Conservation (phyloP, 2,888 invertebrate species). For the Melieria omissa region DNA sequence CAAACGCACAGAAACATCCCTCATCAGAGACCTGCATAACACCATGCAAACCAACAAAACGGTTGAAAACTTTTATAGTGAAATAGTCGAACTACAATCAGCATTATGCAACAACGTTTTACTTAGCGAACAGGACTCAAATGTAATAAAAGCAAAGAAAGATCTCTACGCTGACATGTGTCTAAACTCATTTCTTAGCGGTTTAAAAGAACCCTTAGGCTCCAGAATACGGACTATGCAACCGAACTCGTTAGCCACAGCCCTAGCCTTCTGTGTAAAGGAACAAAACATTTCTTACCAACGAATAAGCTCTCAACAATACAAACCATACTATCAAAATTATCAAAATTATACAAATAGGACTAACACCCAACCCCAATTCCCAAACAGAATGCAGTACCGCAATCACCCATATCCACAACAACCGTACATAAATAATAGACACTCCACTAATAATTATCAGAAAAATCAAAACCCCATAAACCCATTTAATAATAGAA, state of each 20-base stretch:
- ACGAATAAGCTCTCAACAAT: no score
- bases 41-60: background rate
- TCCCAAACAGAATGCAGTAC: background rate
- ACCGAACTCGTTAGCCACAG: no score
- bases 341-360: background rate
- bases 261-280: no score
- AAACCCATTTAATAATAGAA: no score
- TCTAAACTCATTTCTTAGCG: background rate
- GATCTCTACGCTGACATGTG: background rate
- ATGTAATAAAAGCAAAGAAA: background rate
- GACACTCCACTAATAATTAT: background rate
- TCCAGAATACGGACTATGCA: background rate
- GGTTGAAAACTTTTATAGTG: background rate
- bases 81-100: conserved; percentile 11
- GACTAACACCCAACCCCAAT: background rate
- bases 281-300: no score
- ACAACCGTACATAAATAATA: background rate
- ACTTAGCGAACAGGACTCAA: background rate
- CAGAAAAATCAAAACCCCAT: no score
- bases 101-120: conserved; percentile 9
- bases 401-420: conserved; percentile 5
- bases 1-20: no score
- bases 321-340: no score
- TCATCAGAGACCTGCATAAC: no score
- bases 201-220: conserved; percentile 1